These are phyloP conservation scores for Cosmorhoe ocellata DNA, from an alignment of 2,888 invertebrate genomes.

Conservation along the genomic window DNA sequence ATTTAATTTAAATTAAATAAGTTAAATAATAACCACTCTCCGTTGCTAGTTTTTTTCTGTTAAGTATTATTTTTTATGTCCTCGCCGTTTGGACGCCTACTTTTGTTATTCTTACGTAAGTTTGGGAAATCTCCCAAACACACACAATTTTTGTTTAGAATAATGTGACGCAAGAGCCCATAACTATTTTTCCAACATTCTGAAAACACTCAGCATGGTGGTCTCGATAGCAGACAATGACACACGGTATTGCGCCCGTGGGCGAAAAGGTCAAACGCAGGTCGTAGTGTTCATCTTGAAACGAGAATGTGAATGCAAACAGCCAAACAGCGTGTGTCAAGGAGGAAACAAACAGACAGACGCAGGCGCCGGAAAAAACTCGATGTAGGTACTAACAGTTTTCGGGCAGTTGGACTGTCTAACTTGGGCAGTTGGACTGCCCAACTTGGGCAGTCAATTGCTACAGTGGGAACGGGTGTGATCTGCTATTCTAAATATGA, in stretches of 20 bases:
- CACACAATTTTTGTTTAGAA: neutral
- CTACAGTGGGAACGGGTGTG: too few relatives aligned
- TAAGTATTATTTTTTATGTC: too few relatives aligned
- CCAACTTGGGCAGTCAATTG: too few relatives aligned
- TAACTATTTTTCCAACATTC: constrained; percentile 11
- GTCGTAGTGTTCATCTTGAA: constrained; percentile 41
- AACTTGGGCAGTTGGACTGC: too few relatives aligned
- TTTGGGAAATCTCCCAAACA: too few relatives aligned
- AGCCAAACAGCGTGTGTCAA: constrained; percentile 68
- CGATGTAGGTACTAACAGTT: neutral
- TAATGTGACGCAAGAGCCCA: neutral
- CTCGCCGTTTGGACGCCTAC: too few relatives aligned
- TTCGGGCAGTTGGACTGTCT: too few relatives aligned
- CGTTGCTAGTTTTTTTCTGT: too few relatives aligned
- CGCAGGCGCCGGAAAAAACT: constrained; percentile 36
- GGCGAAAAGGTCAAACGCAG: constrained; percentile 33
- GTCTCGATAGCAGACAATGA: constrained; percentile 33
- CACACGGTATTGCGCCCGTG: constrained; percentile 24
- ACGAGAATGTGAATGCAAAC: constrained; percentile 68
- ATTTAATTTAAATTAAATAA: too few relatives aligned
- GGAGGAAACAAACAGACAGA: constrained; percentile 54
- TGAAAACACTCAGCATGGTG: constrained; percentile 28
- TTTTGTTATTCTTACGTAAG: too few relatives aligned
- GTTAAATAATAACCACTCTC: too few relatives aligned
- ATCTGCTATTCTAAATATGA: too few relatives aligned